A percentile compares a stretch with the other conserved stretches of the same genome.
These are phyloP conservation scores for Troglohyphantes excavatus DNA, from an alignment of 2,888 invertebrate species.

Conservation along the genomic window DNA sequence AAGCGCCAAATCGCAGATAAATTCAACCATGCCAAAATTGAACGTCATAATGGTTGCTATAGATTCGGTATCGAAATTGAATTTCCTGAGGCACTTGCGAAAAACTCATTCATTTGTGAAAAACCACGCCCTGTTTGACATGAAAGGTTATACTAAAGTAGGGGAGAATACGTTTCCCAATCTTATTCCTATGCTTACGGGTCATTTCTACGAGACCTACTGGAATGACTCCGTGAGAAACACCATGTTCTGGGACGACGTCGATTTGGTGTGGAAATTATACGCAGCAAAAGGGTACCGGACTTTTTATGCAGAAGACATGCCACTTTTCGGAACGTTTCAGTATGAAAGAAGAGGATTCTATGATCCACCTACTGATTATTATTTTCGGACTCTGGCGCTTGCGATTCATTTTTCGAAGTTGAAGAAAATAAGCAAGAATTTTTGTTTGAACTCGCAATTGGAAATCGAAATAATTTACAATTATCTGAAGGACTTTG, in stretches of 20 bases:
- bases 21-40: conserved; percentile 81
- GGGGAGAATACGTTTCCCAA: conserved; percentile 83
- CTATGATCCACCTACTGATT: conserved; percentile 81
- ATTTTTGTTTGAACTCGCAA: conserved; percentile 46
- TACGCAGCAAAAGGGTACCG: conserved; percentile 81
- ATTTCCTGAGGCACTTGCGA: conserved; percentile 89
- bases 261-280: conserved; percentile 82
- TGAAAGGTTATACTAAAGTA: conserved; percentile 87
- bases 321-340: conserved; percentile 81
- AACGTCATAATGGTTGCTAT: conserved; percentile 91
- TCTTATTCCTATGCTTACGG: conserved; percentile 81
- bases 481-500: conserved; percentile 54
- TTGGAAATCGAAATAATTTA: conserved; percentile 53
- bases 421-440: conserved; percentile 39
- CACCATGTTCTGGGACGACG: conserved; percentile 80
- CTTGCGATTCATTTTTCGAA: conserved; percentile 81
- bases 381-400: conserved; percentile 82
- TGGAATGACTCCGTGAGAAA: conserved; percentile 75
- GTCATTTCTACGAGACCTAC: conserved; percentile 76
- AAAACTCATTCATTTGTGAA: conserved; percentile 86
- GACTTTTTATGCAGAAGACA: conserved; percentile 82
- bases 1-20: background rate
- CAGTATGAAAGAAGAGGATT: conserved; percentile 82
- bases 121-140: conserved; percentile 87
- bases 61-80: conserved; percentile 91